Conservation (phyloP, 2,797 vertebrate genomes). For the Parotocinclus haroldoi region DNA sequence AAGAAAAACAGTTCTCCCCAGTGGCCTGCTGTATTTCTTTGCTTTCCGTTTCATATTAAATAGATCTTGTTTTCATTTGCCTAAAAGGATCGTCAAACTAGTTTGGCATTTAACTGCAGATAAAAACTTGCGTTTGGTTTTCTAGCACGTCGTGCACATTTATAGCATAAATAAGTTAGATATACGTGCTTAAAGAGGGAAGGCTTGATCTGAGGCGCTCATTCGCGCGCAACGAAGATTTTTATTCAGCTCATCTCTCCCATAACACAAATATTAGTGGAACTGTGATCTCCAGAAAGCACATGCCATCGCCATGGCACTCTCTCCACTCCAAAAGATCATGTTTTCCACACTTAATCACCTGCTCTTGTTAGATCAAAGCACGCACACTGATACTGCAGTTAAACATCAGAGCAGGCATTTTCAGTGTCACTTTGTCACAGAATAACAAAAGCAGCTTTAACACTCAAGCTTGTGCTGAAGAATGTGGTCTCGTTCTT, state of each 20-base stretch:
- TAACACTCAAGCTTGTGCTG: constrained; percentile 2
- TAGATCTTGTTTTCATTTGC: constrained; percentile 60
- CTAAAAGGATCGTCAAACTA: constrained; percentile 66
- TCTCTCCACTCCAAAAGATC: constrained; percentile 35
- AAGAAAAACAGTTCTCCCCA: constrained; percentile 50
- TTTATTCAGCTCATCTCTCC: constrained; percentile 52
- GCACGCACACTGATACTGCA: constrained; percentile 37
- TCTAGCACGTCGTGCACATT: constrained; percentile 47
- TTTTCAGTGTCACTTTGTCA: constrained; percentile 33
- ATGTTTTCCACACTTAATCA: constrained; percentile 38
- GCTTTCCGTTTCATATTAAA: constrained; percentile 68
- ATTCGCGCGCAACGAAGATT: constrained; percentile 52
- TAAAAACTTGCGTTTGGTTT: constrained; percentile 58
- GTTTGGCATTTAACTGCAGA: constrained; percentile 67
- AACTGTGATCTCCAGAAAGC: constrained; percentile 54
- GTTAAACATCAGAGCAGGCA: constrained; percentile 39
- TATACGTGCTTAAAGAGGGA: constrained; percentile 45
- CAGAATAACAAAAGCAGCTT: constrained; percentile 31
- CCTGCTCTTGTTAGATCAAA: constrained; percentile 46
- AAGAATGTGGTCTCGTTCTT: constrained; percentile 3
- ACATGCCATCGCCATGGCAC: constrained; percentile 31
- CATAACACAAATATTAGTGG: constrained; percentile 51
- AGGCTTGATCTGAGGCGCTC: constrained; percentile 55
- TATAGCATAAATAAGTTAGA: constrained; percentile 44
- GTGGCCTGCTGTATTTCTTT: constrained; percentile 40